Percentiles rank a stretch among this genome's conserved stretches.
phyloP scores from a whole-genome alignment of 2,113 vertebrate genomes.

The Salvelinus namaycush region DNA sequence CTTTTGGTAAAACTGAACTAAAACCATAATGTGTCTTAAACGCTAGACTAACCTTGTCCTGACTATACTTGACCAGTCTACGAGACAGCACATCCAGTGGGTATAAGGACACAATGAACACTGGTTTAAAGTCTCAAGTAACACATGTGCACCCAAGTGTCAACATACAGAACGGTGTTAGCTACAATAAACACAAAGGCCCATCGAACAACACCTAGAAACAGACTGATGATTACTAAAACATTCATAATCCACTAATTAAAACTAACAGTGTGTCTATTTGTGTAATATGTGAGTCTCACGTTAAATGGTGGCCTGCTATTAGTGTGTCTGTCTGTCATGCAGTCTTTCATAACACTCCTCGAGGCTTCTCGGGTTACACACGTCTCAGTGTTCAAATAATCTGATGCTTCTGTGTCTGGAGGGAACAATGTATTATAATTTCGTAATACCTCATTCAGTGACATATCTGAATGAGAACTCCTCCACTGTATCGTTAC shows the following conservation, averaged over 20 bases:
- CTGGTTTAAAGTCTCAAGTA: constrained; percentile 3
- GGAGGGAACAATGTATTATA: no score
- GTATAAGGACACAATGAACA: background rate
- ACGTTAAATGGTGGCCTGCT: background rate
- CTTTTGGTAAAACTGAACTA: constrained; percentile 3
- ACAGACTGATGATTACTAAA: background rate
- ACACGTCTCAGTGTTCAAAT: no score
- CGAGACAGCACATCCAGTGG: background rate
- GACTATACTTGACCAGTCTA: background rate
- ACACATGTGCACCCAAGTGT: background rate
- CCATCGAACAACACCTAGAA: background rate
- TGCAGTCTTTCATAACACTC: background rate
- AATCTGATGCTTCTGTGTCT: no score
- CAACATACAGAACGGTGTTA: background rate
- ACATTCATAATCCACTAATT: background rate
- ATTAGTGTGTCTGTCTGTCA: background rate
- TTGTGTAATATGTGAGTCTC: background rate
- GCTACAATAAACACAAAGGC: background rate
- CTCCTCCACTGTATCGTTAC: no score
- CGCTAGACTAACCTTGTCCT: background rate
- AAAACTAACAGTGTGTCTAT: background rate
- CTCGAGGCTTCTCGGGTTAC: no score
- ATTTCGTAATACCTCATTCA: no score
- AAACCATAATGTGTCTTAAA: background rate
- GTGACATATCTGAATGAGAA: no score